A percentile compares a stretch with the other conserved stretches of the same genome.
Evolutionary conservation across 2,888 invertebrate genomes (phyloP).

Genomic region (Kryphioiulus occultus): DNA sequence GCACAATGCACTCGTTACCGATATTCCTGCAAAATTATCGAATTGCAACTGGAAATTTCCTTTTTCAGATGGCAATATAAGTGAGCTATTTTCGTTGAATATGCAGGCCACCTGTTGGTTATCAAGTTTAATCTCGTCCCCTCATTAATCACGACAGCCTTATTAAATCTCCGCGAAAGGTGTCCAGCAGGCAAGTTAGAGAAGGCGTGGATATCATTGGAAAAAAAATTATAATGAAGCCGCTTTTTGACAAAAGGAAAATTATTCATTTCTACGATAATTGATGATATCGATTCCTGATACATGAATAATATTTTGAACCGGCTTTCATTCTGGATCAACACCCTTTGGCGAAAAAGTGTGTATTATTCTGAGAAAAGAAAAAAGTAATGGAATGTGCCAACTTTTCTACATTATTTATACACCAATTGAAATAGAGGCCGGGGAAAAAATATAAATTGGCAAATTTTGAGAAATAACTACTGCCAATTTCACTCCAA

Average conservation of each 20-base stretch:
- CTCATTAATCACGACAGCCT: conserved; percentile 28
- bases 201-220: conserved; percentile 19
- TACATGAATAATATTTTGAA: background rate
- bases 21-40: too few species aligned
- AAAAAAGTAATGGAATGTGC: too few species aligned
- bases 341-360: background rate
- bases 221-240: background rate
- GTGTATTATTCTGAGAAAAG: too few species aligned
- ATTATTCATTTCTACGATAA: background rate
- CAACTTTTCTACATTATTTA: too few species aligned
- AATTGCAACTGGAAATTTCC: background rate
- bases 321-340: background rate
- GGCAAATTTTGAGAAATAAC: too few species aligned
- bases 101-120: background rate
- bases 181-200: background rate
- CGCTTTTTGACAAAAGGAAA: background rate
- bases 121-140: conserved; percentile 22
- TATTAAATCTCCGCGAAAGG: background rate
- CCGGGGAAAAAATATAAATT: too few species aligned
- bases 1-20: too few species aligned
- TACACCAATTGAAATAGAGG: too few species aligned
- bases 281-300: background rate
- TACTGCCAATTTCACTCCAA: too few species aligned
- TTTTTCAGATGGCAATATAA: background rate
- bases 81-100: background rate